These are phyloP conservation scores for Podilymbus podiceps DNA, from an alignment of 2,113 vertebrate genomes.

Conservation along the genomic window DNA sequence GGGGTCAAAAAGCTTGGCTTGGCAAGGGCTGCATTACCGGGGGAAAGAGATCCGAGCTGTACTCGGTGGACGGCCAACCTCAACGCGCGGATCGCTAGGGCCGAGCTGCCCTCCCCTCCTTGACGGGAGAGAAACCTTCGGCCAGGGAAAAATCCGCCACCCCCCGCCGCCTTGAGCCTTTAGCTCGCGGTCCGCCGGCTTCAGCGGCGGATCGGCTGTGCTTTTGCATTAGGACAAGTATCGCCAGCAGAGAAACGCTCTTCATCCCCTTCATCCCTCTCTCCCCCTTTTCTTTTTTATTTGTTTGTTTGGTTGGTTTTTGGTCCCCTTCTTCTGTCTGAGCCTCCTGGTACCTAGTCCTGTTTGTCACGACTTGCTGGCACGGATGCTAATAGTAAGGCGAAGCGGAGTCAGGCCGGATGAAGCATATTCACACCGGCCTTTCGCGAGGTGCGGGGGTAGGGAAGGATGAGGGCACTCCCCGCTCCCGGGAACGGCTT, in stretches of 20 bases:
- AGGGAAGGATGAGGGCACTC: neutral
- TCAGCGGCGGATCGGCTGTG: neutral
- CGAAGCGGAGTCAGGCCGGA: neutral
- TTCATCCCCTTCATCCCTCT: too few species aligned
- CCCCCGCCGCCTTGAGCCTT: neutral
- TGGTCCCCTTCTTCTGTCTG: accelerated
- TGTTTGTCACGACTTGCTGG: neutral
- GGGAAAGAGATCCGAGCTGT: neutral
- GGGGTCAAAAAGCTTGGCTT: neutral
- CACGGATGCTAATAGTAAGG: neutral
- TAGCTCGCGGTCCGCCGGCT: neutral
- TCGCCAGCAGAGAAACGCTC: accelerated
- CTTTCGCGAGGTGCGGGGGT: neutral
- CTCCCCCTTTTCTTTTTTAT: too few species aligned
- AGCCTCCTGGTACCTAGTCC: neutral
- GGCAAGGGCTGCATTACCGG: too few species aligned
- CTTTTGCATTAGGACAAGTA: neutral
- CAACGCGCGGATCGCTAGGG: accelerated
- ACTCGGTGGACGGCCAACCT: too few species aligned
- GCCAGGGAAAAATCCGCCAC: neutral
- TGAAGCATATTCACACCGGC: neutral
- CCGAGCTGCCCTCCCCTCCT: neutral
- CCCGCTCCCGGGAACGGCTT: accelerated
- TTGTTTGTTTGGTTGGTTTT: too few species aligned
- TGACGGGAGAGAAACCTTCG: neutral